Base-by-base conservation (phyloP, 2,888 invertebrate genomes). In the Tipula confusa region DNA sequence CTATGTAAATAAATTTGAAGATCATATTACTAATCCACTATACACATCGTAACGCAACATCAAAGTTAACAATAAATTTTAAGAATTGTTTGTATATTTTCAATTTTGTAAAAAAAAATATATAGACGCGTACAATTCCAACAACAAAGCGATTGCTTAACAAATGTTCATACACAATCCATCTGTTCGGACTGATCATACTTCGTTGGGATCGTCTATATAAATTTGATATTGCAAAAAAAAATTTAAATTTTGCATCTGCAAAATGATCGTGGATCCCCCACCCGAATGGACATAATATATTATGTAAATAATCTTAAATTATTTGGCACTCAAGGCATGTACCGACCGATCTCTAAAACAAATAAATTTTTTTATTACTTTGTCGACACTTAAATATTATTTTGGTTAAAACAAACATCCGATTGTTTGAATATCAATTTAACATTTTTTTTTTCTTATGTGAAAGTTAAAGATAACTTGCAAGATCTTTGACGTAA, bases 21-120 rank as follows among this genome's bases (percentile, higher is more conserved):
- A 64, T 64, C 24, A 9, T 64, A n/a, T 64, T 64, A 64, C 64
- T 64, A 64, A 64, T 64, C 64, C 64, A 64, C 64, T 64, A 64
- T 64, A 64, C 13, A 24, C 9, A 43, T 64, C 64, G 18, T 64
- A 24, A n/a, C 13, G 1, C 43, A 64, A 64, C 64, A 64, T 64
- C 64, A 64, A 64, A 64, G 64, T 64, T 64, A 43, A 43, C 5
- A 43, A 64, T 64, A 64, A 64, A n/a, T 15, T 24, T 64, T 24
- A n/a, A n/a, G 64, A 64, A 64, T n/a, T n/a, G n/a, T n/a, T n/a
- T n/a, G n/a, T n/a, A 24, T 24, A 24, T 64, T 43, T n/a, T 38
- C 13, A 4, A 13, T 38, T 64, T 64, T 1, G 48, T n/a, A 18
- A 6, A 48, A 18, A 6, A 48, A 15, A 48, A 48, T 11, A n/a